Percentiles rank a stretch among this genome's conserved stretches.
Conservation (phyloP, 2,797 vertebrate genomes). For the Sparus aurata region DNA sequence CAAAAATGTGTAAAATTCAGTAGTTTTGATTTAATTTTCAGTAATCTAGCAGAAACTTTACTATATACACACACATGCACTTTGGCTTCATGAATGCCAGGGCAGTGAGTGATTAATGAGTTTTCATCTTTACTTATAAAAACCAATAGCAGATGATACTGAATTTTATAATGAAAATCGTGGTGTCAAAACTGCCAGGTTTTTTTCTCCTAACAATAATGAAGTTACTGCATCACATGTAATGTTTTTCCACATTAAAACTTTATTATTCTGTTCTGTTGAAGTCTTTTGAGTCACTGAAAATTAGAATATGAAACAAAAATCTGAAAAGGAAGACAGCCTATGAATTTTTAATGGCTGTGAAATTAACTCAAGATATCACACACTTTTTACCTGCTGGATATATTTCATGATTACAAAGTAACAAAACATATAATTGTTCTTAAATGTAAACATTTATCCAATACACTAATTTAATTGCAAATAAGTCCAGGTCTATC, state of each 20-base stretch:
- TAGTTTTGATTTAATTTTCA: conserved; percentile 25
- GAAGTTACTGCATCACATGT: conserved; percentile 8
- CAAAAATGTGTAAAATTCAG: conserved; percentile 5
- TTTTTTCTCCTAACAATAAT: conserved; percentile 13
- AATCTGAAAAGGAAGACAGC: background rate
- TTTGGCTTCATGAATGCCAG: background rate
- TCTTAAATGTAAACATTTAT: conserved; percentile 22
- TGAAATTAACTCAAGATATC: conserved; percentile 8
- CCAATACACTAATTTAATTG: background rate
- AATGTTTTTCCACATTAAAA: conserved; percentile 47
- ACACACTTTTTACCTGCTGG: background rate
- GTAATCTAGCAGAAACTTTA: background rate
- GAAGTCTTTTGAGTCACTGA: conserved; percentile 11
- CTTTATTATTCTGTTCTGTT: conserved; percentile 12
- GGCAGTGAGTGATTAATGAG: conserved; percentile 9
- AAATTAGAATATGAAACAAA: conserved; percentile 13
- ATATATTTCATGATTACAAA: background rate
- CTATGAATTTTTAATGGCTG: background rate
- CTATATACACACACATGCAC: background rate
- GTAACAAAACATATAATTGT: background rate
- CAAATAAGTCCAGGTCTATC: conserved; percentile 23
- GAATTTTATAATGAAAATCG: background rate
- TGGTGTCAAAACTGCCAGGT: background rate
- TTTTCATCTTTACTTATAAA: conserved; percentile 19
- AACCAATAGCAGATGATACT: conserved; percentile 1